A percentile compares a stretch with the other conserved stretches of the same genome.
Conservation (phyloP, 1,140 invertebrate genomes). For the Drosophila fuyamai region DNA sequence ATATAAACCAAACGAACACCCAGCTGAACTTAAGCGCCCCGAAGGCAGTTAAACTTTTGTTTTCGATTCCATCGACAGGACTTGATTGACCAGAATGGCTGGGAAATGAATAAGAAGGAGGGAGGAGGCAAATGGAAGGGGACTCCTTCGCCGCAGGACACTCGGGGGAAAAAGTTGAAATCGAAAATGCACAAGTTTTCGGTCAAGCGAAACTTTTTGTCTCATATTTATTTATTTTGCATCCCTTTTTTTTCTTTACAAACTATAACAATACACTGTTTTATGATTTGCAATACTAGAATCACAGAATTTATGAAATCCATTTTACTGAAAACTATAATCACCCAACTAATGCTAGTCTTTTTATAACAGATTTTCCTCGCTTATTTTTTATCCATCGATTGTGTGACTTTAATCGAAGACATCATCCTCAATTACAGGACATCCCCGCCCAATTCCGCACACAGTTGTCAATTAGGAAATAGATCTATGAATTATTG, state of each 20-base stretch:
- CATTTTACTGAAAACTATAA: too few species aligned
- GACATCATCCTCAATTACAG: conserved; percentile 44
- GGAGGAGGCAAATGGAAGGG: neutral
- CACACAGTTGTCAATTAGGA: conserved; percentile 48
- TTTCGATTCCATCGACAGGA: conserved; percentile 27
- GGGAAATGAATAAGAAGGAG: neutral
- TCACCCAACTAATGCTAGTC: too few species aligned
- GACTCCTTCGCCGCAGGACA: conserved; percentile 13
- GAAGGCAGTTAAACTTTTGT: conserved; percentile 32
- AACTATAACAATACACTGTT: neutral
- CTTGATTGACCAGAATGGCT: conserved; percentile 41
- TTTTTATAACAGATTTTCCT: neutral
- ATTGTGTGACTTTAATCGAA: conserved; percentile 19
- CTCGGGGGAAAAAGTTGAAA: conserved; percentile 33
- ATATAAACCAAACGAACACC: neutral
- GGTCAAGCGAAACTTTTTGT: conserved; percentile 18
- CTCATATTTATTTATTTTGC: neutral
- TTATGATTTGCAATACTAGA: too few species aligned
- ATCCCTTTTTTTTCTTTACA: neutral
- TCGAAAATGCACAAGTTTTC: conserved; percentile 44
- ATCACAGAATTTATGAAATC: too few species aligned
- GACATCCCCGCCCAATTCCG: conserved; percentile 2
- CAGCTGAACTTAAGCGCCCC: conserved; percentile 14
- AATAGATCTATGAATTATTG: conserved; percentile 55
- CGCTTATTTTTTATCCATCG: neutral